These are phyloP conservation scores for Calcarius lapponicus DNA, from an alignment of 2,797 vertebrate species.

Conservation along the genomic window DNA sequence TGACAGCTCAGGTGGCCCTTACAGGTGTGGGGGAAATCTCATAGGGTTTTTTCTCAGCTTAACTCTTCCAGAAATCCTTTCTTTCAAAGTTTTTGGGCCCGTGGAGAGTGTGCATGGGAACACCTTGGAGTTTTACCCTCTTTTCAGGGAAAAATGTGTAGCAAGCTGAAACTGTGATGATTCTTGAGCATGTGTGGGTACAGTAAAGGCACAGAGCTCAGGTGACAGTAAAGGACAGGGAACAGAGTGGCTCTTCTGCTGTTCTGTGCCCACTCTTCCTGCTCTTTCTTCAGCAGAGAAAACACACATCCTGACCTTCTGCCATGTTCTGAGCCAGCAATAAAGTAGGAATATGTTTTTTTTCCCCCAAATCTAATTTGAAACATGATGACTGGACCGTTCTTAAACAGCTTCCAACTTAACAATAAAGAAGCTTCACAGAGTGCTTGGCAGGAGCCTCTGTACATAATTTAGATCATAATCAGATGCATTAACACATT, in stretches of 20 bases:
- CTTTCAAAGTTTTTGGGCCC: too few relatives aligned
- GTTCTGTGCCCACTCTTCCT: neutral
- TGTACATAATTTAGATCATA: constrained; percentile 64
- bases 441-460: constrained; percentile 63
- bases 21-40: neutral
- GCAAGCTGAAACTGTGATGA: neutral
- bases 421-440: constrained; percentile 38
- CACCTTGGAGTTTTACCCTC: neutral
- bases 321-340: neutral
- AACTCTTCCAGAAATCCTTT: too few relatives aligned
- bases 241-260: neutral
- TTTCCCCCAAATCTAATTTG: constrained; percentile 36
- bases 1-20: neutral
- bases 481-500: constrained; percentile 69
- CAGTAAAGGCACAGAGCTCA: neutral
- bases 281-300: neutral
- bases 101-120: neutral
- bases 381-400: constrained; percentile 39
- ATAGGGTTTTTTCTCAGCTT: neutral
- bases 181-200: neutral
- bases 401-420: constrained; percentile 51
- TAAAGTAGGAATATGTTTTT: constrained; percentile 7
- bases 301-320: neutral
- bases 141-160: neutral
- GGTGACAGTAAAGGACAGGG: neutral